phyloP scores from a whole-genome alignment of 35 echinoderm and acorn worm species.

The Strongylocentrotus purpuratus region DNA sequence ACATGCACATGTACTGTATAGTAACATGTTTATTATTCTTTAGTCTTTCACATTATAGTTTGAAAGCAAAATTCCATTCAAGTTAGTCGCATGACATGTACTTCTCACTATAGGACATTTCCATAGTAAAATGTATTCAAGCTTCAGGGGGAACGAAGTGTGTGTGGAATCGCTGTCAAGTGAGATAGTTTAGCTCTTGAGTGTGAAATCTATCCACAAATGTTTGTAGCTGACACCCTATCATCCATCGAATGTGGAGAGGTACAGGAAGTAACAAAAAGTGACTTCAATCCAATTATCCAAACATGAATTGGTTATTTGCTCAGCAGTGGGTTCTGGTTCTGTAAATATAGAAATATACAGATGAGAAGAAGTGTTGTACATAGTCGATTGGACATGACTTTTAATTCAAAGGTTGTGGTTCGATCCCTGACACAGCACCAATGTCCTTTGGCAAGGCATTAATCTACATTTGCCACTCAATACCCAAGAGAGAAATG shows the following conservation, averaged over 20 bases:
- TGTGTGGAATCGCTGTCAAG: not conserved
- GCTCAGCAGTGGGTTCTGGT: too few relatives aligned
- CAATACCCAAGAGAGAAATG: too few relatives aligned
- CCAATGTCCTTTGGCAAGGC: too few relatives aligned
- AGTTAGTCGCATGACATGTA: not conserved
- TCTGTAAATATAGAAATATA: too few relatives aligned
- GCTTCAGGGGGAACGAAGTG: not conserved
- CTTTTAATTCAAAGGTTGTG: too few relatives aligned
- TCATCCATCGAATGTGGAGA: not conserved
- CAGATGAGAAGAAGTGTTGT: too few relatives aligned
- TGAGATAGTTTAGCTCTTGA: not conserved
- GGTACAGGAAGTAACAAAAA: not conserved
- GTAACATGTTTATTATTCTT: not conserved
- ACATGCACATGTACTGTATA: too few relatives aligned
- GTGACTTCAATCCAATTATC: not conserved
- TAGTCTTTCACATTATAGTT: not conserved
- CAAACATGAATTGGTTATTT: too few relatives aligned
- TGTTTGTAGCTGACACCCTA: not conserved
- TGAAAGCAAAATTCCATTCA: not conserved
- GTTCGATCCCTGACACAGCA: too few relatives aligned
- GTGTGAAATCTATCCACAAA: not conserved
- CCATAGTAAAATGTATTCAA: not conserved
- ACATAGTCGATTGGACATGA: too few relatives aligned
- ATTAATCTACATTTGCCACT: too few relatives aligned
- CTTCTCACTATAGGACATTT: too few relatives aligned